Evolutionary conservation across 2,113 vertebrate species (phyloP).

Genomic region (Oncorhynchus tshawytscha): DNA sequence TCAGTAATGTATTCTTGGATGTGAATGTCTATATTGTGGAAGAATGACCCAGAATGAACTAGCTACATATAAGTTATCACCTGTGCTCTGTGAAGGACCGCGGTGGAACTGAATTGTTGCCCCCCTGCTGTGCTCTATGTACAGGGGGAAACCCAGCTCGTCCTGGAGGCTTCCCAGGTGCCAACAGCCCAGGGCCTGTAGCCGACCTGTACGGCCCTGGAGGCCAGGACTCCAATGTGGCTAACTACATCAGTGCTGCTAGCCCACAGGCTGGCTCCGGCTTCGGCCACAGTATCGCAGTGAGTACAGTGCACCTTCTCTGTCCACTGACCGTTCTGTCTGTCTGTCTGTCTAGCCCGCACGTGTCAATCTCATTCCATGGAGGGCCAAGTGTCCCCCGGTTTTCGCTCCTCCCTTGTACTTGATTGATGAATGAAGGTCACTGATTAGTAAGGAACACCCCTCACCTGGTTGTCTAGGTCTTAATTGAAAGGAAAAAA

Average conservation of each 20-base stretch:
- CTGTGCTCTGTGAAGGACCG: conserved; percentile 57
- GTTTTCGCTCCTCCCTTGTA: no score
- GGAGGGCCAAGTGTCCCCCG: no score
- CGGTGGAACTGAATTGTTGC: conserved; percentile 73
- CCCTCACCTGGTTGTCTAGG: no score
- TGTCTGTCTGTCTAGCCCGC: neutral
- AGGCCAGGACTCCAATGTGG: conserved; percentile 97
- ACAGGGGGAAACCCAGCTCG: conserved; percentile 94
- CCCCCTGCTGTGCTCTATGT: conserved; percentile 76
- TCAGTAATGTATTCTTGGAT: conserved; percentile 61
- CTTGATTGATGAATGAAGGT: no score
- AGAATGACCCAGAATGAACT: neutral
- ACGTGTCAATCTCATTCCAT: no score
- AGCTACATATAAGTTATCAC: neutral
- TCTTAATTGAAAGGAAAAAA: no score
- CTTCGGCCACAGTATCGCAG: conserved; percentile 95
- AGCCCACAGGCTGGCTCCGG: conserved; percentile 97
- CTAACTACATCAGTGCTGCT: conserved; percentile 98
- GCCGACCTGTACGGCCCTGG: conserved; percentile 92
- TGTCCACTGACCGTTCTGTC: neutral
- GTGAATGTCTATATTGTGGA: neutral
- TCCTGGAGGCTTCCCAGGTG: conserved; percentile 92
- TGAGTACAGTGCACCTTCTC: conserved; percentile 75
- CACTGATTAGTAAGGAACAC: no score
- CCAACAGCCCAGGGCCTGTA: conserved; percentile 97